Evolutionary conservation across 2,797 vertebrate species (phyloP).

Genomic region (Oreochromis grahami): DNA sequence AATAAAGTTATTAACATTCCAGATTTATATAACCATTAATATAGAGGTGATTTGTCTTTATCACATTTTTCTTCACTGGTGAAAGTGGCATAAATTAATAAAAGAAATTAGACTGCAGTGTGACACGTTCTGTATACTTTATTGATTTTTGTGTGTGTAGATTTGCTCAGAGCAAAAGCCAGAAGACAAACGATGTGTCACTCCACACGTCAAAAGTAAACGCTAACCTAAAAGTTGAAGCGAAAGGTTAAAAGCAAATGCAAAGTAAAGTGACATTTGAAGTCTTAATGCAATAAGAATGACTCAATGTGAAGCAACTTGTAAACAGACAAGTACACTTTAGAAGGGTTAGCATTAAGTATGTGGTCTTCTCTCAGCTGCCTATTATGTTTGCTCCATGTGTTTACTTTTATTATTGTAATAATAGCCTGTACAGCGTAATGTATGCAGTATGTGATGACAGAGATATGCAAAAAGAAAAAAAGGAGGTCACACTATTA

Average conservation of each 20-base stretch:
- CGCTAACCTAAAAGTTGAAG: background rate
- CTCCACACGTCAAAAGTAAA: background rate
- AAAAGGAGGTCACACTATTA: background rate
- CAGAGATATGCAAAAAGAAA: background rate
- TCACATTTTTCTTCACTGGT: conserved; percentile 52
- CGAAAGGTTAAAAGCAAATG: background rate
- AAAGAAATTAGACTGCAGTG: conserved; percentile 39
- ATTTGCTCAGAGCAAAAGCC: background rate
- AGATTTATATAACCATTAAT: conserved; percentile 72
- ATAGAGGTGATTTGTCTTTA: conserved; percentile 56
- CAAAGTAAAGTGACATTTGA: background rate
- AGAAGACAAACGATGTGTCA: conserved; percentile 1
- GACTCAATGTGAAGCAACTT: background rate
- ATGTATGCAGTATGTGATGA: background rate
- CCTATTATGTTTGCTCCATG: background rate
- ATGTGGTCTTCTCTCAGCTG: background rate
- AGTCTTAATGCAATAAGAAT: background rate
- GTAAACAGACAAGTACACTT: background rate
- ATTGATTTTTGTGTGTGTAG: conserved; percentile 14
- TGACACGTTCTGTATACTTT: conserved; percentile 16
- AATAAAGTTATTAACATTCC: conserved; percentile 80
- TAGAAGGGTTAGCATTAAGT: background rate
- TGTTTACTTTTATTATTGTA: background rate
- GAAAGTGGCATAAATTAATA: conserved; percentile 56
- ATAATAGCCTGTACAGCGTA: background rate